Evolutionary conservation across 1,140 invertebrate species (phyloP).

Genomic region (Paraescarpia echinospica): DNA sequence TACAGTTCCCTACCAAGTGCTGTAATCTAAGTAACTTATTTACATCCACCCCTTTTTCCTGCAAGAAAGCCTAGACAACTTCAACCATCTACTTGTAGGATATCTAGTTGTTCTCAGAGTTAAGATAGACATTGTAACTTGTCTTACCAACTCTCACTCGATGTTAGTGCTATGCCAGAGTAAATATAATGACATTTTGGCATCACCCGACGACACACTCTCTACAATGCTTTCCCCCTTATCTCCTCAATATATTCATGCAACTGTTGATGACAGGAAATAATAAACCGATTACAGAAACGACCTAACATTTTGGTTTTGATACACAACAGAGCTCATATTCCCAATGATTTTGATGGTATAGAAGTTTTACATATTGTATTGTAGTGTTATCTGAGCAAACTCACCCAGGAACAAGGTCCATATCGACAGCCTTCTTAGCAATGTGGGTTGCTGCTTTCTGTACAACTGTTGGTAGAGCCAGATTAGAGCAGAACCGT

Average conservation of each 20-base stretch:
- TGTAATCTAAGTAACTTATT: no score
- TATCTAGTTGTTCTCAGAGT: no score
- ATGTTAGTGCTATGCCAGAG: no score
- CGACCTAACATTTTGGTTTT: neutral
- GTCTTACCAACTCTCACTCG: no score
- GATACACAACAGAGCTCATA: neutral
- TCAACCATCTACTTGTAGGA: no score
- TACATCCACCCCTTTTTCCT: no score
- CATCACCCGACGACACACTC: no score
- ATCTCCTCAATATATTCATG: neutral
- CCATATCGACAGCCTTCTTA: constrained; percentile 91
- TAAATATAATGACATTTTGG: no score
- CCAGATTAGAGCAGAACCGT: constrained; percentile 66
- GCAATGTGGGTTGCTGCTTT: constrained; percentile 96
- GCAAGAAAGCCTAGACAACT: no score
- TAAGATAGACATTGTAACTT: no score
- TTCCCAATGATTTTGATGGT: neutral
- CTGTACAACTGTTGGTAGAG: constrained; percentile 88
- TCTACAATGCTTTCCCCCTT: no score
- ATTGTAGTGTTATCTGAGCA: neutral
- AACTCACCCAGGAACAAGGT: constrained; percentile 89
- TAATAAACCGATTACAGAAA: neutral
- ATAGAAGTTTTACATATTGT: neutral
- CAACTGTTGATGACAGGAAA: neutral
- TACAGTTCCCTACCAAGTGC: no score